Evolutionary conservation across 2,113 vertebrate species (phyloP).

Genomic region (Paramisgurnus dabryanus): DNA sequence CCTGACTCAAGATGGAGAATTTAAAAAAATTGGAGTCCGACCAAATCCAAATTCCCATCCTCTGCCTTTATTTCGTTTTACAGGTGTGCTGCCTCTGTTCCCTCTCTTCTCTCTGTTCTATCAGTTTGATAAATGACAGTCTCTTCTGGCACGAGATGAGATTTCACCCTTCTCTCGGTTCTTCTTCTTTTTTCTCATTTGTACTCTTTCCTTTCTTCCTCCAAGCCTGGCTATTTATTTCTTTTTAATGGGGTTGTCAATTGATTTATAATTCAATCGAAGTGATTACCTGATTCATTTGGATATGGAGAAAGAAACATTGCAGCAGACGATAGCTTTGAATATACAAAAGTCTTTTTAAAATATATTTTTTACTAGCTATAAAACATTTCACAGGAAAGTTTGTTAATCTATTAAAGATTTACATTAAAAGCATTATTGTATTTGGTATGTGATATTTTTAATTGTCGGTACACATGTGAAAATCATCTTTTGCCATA

Average conservation of each 20-base stretch:
- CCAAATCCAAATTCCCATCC: conserved; percentile 58
- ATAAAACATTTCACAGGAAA: too few relatives aligned
- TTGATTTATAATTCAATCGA: too few relatives aligned
- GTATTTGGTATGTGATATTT: too few relatives aligned
- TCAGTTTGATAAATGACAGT: conserved; percentile 76
- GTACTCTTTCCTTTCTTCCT: conserved; percentile 9
- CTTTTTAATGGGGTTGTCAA: neutral
- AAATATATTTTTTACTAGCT: too few relatives aligned
- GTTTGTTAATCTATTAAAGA: too few relatives aligned
- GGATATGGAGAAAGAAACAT: too few relatives aligned
- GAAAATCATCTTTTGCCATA: too few relatives aligned
- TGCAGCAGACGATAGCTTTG: too few relatives aligned
- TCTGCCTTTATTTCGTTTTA: conserved; percentile 31
- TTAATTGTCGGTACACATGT: too few relatives aligned
- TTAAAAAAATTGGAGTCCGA: conserved; percentile 49
- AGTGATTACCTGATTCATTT: too few relatives aligned
- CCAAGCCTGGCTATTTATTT: neutral
- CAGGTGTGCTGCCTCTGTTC: conserved; percentile 27
- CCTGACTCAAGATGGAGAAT: conserved; percentile 27
- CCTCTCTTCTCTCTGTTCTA: conserved; percentile 61
- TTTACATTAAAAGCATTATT: too few relatives aligned
- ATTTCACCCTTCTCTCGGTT: conserved; percentile 57
- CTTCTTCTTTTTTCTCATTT: conserved; percentile 30
- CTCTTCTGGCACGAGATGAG: conserved; percentile 74
- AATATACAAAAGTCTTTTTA: too few relatives aligned